These are phyloP conservation scores for Artibeus jamaicensis DNA, from an alignment of 2,797 vertebrate species.

Conservation along the genomic window DNA sequence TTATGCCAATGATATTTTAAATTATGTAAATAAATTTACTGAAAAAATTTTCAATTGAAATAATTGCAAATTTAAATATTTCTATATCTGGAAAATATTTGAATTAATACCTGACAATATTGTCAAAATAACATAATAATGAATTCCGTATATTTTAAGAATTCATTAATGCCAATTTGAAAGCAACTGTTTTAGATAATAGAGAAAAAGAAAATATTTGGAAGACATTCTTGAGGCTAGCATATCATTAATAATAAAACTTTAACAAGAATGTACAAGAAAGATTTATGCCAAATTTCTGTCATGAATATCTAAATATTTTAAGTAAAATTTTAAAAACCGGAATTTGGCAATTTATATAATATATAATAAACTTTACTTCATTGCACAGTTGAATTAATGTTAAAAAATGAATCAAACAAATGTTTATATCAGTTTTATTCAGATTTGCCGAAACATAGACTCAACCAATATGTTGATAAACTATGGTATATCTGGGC, in stretches of 20 bases:
- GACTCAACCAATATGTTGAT: background rate
- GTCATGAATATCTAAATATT: background rate
- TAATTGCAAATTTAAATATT: background rate
- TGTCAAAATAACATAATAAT: background rate
- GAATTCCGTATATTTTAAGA: background rate
- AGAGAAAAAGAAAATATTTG: background rate
- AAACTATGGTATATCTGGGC: background rate
- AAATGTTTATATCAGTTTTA: background rate
- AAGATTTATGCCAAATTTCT: background rate
- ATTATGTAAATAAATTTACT: background rate
- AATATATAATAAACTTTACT: background rate
- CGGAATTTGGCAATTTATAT: background rate
- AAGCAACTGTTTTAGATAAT: background rate
- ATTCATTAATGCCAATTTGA: background rate
- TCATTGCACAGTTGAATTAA: background rate
- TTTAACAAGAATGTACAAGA: background rate
- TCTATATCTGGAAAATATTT: background rate
- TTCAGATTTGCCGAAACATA: background rate
- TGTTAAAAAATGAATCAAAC: background rate
- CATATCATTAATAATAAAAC: background rate
- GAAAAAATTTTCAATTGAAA: background rate
- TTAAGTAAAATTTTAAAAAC: background rate
- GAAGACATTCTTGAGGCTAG: background rate
- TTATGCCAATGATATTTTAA: background rate
- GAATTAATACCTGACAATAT: background rate